These are phyloP conservation scores for Gymnodraco acuticeps DNA, from an alignment of 2,797 vertebrate species.

Conservation along the genomic window DNA sequence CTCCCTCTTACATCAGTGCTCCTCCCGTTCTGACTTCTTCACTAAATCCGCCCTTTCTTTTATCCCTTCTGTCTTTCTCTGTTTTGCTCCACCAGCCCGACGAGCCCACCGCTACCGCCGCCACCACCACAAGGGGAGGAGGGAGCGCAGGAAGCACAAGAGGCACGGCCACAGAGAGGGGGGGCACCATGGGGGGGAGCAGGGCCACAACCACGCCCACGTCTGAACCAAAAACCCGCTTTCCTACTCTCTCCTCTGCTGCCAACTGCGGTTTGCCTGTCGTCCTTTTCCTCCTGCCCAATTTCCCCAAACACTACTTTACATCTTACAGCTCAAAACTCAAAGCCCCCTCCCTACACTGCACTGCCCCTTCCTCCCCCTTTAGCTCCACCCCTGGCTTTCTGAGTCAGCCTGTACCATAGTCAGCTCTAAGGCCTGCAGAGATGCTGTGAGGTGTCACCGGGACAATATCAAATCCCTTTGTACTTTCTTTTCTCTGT, in stretches of 20 bases:
- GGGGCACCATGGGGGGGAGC: conserved; percentile 76
- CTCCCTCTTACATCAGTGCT: conserved; percentile 28
- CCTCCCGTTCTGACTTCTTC: conserved; percentile 7
- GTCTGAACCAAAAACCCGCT: conserved; percentile 81
- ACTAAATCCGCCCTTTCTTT: conserved; percentile 23
- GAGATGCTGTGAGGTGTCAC: conserved; percentile 62
- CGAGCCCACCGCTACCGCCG: conserved; percentile 91
- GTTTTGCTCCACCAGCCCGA: conserved; percentile 82
- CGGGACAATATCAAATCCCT: conserved; percentile 77
- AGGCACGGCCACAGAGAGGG: conserved; percentile 83
- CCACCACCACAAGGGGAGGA: conserved; percentile 91
- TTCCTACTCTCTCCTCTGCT: conserved; percentile 40
- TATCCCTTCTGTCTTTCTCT: conserved; percentile 13
- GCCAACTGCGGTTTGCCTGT: conserved; percentile 58
- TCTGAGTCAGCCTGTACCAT: conserved; percentile 65
- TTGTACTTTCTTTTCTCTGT: conserved; percentile 57
- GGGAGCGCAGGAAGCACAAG: conserved; percentile 93
- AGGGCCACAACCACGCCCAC: conserved; percentile 75
- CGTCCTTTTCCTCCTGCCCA: conserved; percentile 7
- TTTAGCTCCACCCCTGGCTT: conserved; percentile 50
- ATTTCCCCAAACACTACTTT: conserved; percentile 35
- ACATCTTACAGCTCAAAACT: conserved; percentile 38
- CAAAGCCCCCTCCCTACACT: conserved; percentile 21
- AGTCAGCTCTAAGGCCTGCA: conserved; percentile 72
- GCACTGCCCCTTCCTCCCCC: conserved; percentile 21